Evolutionary conservation across 2,888 invertebrate species (phyloP).

Genomic region (Platerodrilus igneus): DNA sequence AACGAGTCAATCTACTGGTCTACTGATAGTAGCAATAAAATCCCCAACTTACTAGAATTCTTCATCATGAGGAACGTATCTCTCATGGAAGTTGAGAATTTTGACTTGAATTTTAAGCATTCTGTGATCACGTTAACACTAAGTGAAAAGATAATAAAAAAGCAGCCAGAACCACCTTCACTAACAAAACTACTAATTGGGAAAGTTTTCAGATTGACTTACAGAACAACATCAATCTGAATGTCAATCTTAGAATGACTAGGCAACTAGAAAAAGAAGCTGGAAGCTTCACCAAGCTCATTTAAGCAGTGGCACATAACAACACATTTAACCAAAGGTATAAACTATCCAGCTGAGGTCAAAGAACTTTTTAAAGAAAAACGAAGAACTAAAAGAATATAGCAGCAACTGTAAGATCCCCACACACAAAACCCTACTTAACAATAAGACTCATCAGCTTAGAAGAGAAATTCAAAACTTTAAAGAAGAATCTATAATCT

Average conservation of each 20-base stretch:
- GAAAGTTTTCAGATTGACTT: constrained; percentile 10
- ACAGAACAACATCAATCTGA: constrained; percentile 9
- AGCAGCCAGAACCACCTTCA: constrained; percentile 2
- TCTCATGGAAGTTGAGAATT: constrained; percentile 6
- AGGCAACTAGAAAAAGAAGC: constrained; percentile 6
- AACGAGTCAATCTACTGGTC: constrained; percentile 29
- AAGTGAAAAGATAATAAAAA: constrained; percentile 11
- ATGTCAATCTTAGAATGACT: constrained; percentile 9
- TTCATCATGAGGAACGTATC: constrained; percentile 9
- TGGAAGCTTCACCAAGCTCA: constrained; percentile 2
- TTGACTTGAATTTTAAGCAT: constrained; percentile 11
- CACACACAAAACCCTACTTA: constrained; percentile 5
- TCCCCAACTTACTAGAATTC: constrained; percentile 9
- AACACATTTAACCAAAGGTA: constrained; percentile 7
- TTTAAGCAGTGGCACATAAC: constrained; percentile 4
- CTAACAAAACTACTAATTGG: constrained; percentile 11
- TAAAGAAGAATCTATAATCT: constrained; percentile 4
- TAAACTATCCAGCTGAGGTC: constrained; percentile 5
- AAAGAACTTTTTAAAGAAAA: constrained; percentile 3
- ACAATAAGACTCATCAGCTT: constrained; percentile 6
- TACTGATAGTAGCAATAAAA: constrained; percentile 19
- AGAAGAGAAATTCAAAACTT: constrained; percentile 10
- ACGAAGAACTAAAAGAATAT: constrained; percentile 6
- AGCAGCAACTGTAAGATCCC: constrained; percentile 4
- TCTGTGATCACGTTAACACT: constrained; percentile 4